phyloP scores from a whole-genome alignment of 2,797 vertebrate species.

The Premnoplex brunnescens region DNA sequence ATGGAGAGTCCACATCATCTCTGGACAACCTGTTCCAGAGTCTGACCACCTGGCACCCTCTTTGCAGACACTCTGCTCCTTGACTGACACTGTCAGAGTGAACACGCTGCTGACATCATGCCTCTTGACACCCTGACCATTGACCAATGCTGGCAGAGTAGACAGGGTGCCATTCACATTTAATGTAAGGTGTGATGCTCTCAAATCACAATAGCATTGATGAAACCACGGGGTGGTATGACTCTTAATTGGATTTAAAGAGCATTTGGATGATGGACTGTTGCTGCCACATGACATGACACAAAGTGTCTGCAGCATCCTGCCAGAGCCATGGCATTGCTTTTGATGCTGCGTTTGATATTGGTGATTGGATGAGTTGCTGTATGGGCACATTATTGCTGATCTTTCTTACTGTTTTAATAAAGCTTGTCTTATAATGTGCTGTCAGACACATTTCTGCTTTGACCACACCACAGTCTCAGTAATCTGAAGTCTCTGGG shows the following conservation, averaged over 20 bases:
- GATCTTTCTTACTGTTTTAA: not conserved
- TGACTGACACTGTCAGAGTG: fast-evolving
- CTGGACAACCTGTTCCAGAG: not conserved
- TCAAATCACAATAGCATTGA: not conserved
- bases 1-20: not conserved
- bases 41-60: not conserved
- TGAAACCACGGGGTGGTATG: not conserved
- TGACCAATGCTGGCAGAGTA: not conserved
- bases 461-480: not conserved
- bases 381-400: not conserved
- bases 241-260: not conserved
- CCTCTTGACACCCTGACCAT: not conserved
- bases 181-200: not conserved
- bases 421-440: not conserved
- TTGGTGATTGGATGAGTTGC: not conserved
- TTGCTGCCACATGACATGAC: not conserved
- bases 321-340: fast-evolving
- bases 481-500: not conserved
- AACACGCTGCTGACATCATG: not conserved
- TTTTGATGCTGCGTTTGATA: not conserved
- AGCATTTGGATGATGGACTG: not conserved
- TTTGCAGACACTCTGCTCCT: not conserved
- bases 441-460: not conserved
- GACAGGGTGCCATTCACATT: not conserved
- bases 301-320: not conserved